Evolutionary conservation across 2,797 vertebrate species (phyloP), one percentile per base, ranked within the genome.

Genomic region (Oreortyx pictus): DNA sequence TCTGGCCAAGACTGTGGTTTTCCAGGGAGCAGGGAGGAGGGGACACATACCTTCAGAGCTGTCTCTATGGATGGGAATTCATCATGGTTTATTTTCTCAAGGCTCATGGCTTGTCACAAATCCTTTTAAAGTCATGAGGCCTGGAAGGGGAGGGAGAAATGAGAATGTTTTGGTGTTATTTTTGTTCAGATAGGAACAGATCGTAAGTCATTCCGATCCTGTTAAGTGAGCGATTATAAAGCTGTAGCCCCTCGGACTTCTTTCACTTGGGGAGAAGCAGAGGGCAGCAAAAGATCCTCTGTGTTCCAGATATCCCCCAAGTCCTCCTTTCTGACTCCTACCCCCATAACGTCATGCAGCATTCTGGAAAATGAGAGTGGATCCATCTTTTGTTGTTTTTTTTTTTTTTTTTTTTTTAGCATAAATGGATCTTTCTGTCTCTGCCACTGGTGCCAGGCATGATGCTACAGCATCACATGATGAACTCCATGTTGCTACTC

Each of bases 11-110:
- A 61, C 89, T 92, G 86, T 86, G 94, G 94, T 96, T 97, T 97
- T 95, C 73, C 77, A 29, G 24, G 35, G 81, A 87, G 20, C 61
- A 23, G 65, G 89, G 84, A 94, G 90, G 92, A 83, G 93, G 90
- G 62, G 78, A 39, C 46, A 10, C 82, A 79, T 65, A 64, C 75
- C 86, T 94, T 81, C 37, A 44, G 95, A 86, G 85, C 20, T 82
- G 67, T 94, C 94, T 68, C 64, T n/a, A 22, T 4, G 31, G 95
- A 47, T 96, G 97, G 95, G 97, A 97, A 97, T 97, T 91, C 79
- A 52, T 66, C 82, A 5, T 46, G 72, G n/a, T 88, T 94, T 94
- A 88, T 95, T 96, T 97, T 97, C 97, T 78, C 97, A 97, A 96
- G 95, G 92, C 76, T 89, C 66, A 59, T 62, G 66, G 72, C 80